Evolutionary conservation across 1,140 invertebrate species (phyloP), one percentile per base, ranked within the genome.

Genomic region (Anthonomus grandis): DNA sequence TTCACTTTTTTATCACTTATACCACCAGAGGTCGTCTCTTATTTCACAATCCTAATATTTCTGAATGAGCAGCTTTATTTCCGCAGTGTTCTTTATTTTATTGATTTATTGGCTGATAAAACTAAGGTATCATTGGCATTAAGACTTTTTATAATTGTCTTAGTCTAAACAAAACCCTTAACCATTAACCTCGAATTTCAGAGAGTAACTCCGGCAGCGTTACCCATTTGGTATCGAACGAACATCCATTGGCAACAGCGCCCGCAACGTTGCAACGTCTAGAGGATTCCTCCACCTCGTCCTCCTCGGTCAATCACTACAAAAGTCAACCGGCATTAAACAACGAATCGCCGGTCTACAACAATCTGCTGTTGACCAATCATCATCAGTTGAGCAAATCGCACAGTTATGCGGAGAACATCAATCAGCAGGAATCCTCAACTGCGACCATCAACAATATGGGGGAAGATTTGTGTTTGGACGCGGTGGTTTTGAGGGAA

Each of bases 141-240:
- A n/a, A n/a, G n/a, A n/a, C n/a, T n/a, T n/a, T n/a, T n/a, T n/a
- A n/a, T n/a, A n/a, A n/a, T n/a, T n/a, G n/a, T n/a, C n/a, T n/a
- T n/a, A n/a, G n/a, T n/a, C n/a, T n/a, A n/a, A n/a, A n/a, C n/a
- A n/a, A n/a, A 38, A 13, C n/a, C 41, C 46, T 44, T 37, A 59
- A n/a, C 13, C 22, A 36, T 19, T 38, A n/a, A n/a, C n/a, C n/a
- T n/a, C n/a, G n/a, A 4, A 15, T 64, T 75, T 63, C 79, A 81
- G 80, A 78, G 70, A 83, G 80, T 70, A 83, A 82, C 64, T 78
- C 81, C 50, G 83, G 81, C 71, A 84, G 82, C 68, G 75, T 83
- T 68, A 81, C 80, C 50, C 80, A 83, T 61, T 72, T 85, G 54
- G 80, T 84, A 47, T 76, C 77, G 54, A 84, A 81, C 62, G 82